Base-by-base conservation (phyloP, 2,113 vertebrate genomes). In the Sminthopsis crassicaudata region DNA sequence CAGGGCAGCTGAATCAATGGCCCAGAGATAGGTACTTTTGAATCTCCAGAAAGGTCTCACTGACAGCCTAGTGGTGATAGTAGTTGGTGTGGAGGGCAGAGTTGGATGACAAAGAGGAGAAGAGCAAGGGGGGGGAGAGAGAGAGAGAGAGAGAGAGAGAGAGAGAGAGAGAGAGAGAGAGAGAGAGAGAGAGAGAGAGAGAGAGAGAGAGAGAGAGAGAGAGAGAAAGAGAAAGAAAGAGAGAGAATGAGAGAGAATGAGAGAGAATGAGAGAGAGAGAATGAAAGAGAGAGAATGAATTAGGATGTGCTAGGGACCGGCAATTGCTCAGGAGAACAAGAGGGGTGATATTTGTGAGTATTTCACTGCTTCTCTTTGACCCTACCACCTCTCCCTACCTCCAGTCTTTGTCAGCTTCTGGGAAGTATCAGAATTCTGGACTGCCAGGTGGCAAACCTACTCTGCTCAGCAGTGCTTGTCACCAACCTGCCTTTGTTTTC, bases 81-180 rank as follows among this genome's bases (percentile, higher is more conserved):
- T 0, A 0, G 27, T 84, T 84, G 67, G n/a, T 2, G 1, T 84
- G 67, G n/a, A 84, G n/a, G 67, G 67, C 36, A 84, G 67, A 84
- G 67, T 7, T 84, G n/a, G 67, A 84, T 22, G n/a, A 42, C 16
- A 84, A 8, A 7, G 50, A 14, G 52, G 0, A 0, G 0, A 6
- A 9, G 46, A 25, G 46, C n/a, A 14, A 2, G n/a, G 9, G 1
- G 14, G 19, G 10, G 42, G 26, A 51, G 57, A 26, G 91, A 60
- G n/a, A 0, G 53, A 48, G 48, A 48, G 14, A 16, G 9, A 48
- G 30, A 46, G 57, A 26, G 91, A 54, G n/a, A 0, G 53, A 9
- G 46, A 25, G 51, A 22, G 10, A 2, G n/a, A 19, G 2, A 50
- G 50, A 8, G 8, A 19, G 8, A 48, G 25, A 46, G 57, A 26